Evolutionary conservation across 2,888 invertebrate genomes (phyloP).

Genomic region (Stomorhina lunata): DNA sequence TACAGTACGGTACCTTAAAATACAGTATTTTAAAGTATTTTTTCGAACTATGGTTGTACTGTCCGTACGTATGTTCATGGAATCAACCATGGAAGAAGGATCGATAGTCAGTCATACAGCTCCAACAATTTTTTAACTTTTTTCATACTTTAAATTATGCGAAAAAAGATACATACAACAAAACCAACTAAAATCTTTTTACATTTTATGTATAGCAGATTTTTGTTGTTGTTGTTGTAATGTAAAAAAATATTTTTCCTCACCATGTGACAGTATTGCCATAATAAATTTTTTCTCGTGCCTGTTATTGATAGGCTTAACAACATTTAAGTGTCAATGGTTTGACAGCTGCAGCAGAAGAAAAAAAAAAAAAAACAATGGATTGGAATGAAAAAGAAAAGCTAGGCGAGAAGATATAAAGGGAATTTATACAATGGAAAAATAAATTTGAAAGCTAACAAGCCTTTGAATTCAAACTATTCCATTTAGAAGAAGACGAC

Average conservation of each 20-base stretch:
- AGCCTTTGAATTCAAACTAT: background rate
- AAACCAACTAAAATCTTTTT: background rate
- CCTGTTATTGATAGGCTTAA: conserved; percentile 45
- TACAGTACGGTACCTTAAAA: too few species aligned
- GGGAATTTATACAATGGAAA: too few species aligned
- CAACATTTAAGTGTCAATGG: conserved; percentile 47
- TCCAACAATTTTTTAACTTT: too few species aligned
- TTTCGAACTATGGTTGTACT: too few species aligned
- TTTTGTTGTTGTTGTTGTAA: background rate
- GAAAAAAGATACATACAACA: background rate
- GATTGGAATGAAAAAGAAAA: too few species aligned
- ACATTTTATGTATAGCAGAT: background rate
- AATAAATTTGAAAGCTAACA: background rate
- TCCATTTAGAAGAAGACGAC: background rate
- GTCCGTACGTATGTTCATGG: conserved; percentile 30
- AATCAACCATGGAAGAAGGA: conserved; percentile 31
- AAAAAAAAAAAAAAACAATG: background rate
- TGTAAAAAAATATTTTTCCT: conserved; percentile 4
- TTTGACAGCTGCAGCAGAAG: conserved; percentile 31
- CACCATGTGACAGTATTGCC: conserved; percentile 44
- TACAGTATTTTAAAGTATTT: too few species aligned
- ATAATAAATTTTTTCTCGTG: conserved; percentile 19
- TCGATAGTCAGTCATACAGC: too few species aligned
- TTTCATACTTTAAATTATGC: conserved; percentile 20
- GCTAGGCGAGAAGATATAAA: too few species aligned